Conservation (phyloP, 2,797 vertebrate genomes). For the Mallotus villosus region DNA sequence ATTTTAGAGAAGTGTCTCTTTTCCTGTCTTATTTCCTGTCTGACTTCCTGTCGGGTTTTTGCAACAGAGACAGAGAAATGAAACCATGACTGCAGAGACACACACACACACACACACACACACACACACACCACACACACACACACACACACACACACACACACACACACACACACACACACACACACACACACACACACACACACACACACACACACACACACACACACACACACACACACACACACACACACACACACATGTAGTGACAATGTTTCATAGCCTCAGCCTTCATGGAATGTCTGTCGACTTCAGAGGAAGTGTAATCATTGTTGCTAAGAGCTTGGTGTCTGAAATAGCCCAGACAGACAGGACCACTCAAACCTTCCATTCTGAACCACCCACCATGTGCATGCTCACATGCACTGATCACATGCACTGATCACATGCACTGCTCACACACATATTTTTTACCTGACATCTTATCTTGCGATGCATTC, state of each 20-base stretch:
- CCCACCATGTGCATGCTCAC: neutral
- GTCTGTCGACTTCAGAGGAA: neutral
- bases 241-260: neutral
- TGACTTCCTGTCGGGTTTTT: neutral
- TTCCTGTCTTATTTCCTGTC: constrained; percentile 19
- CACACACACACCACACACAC: neutral
- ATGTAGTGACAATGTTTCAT: neutral
- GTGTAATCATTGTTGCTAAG: neutral
- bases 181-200: neutral
- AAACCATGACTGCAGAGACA: neutral
- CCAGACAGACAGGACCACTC: no score
- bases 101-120: neutral
- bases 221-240: neutral
- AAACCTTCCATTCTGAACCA: neutral
- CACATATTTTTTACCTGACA: no score
- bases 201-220: neutral
- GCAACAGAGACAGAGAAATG: constrained; percentile 4
- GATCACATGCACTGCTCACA: no score
- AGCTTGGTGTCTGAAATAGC: no score
- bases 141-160: neutral
- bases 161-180: neutral
- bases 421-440: no score
- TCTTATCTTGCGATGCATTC: no score
- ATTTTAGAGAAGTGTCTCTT: constrained; percentile 14
- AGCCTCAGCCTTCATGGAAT: neutral